Base-by-base conservation (phyloP, 2,797 vertebrate genomes). In the Diceros bicornis region DNA sequence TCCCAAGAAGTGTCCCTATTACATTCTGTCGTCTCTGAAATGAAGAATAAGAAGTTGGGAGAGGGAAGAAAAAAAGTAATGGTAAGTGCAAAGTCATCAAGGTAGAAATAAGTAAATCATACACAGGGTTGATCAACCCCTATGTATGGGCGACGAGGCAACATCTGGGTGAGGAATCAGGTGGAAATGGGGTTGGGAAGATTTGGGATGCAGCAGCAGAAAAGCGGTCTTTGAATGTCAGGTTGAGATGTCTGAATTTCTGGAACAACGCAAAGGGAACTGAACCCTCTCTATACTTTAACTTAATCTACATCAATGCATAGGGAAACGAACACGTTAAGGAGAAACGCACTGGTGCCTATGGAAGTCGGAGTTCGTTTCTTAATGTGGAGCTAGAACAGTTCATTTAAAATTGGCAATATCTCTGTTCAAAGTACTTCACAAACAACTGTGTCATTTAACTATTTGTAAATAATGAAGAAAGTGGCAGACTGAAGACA, bases 401-500 rank as follows among this genome's bases (percentile, higher is more conserved):
- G 88, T 87, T 85, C 47, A 11, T 55, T 66, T 92, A 52, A 89
- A 78, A 83, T 32, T 50, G 55, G 52, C 32, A 94, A 21, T 6
- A 18, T 93, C 21, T 87, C 57, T 47, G 62, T 71, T 16, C 52
- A 92, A 91, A 77, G 77, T 57, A 34, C 8, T 17, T 59, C 29
- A 18, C 2, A 6, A 89, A 66, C 10, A 91, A 8, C 32, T 89
- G 50, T 62, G 34, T n/a, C 83, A 66, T 23, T 37, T 78, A 69
- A 75, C 94, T 93, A 44, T 57, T 85, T 16, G n/a, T 41, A 77
- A 91, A 88, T 74, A 64, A 92, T 8, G 27, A 81, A 59, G 41
- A 55, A 89, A 91, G 34, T 57, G 47, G 74, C 13, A 78, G 37
- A 75, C 6, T 57, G 37, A 52, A 59, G 41, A 83, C 27, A 96